Conservation (phyloP, 2,888 invertebrate species). For the Euphydryas editha region DNA sequence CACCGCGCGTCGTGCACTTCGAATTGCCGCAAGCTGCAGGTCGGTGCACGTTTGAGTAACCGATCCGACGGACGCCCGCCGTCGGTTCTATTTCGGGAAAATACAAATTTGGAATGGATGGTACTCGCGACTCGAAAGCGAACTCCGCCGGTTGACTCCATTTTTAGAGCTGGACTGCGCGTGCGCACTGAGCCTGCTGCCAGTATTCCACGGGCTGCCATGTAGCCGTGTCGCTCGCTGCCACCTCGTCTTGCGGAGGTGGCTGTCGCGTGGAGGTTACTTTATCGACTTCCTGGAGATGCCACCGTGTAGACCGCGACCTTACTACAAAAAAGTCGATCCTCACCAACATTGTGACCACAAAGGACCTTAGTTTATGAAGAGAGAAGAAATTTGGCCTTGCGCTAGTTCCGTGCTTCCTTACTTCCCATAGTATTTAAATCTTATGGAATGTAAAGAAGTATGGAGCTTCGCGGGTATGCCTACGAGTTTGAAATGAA, state of each 20-base stretch:
- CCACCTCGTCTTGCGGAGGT: slow-evolving; percentile 55
- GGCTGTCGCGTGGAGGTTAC: slow-evolving; percentile 50
- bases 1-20: slow-evolving; percentile 56
- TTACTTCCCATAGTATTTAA: slow-evolving; percentile 96
- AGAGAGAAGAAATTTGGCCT: slow-evolving; percentile 72
- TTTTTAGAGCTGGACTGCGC: slow-evolving; percentile 83
- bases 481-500: slow-evolving; percentile 58
- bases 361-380: slow-evolving; percentile 47
- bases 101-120: slow-evolving; percentile 91
- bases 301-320: slow-evolving; percentile 51
- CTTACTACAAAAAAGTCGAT: slow-evolving; percentile 23
- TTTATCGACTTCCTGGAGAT: slow-evolving; percentile 54
- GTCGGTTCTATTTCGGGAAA: slow-evolving; percentile 89
- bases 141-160: slow-evolving; percentile 81
- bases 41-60: slow-evolving; percentile 80
- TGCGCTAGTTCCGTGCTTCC: slow-evolving; percentile 95
- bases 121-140: slow-evolving; percentile 81
- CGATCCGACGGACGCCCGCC: slow-evolving; percentile 82
- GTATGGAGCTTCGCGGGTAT: slow-evolving; percentile 91
- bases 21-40: slow-evolving; percentile 70
- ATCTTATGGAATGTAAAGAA: slow-evolving; percentile 99
- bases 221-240: slow-evolving; percentile 76
- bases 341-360: slow-evolving; percentile 39
- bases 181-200: slow-evolving; percentile 76
- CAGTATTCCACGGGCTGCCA: slow-evolving; percentile 78